Evolutionary conservation across 2,113 vertebrate species (phyloP), one percentile per base, ranked within the genome.

Genomic region (Balaeniceps rex): DNA sequence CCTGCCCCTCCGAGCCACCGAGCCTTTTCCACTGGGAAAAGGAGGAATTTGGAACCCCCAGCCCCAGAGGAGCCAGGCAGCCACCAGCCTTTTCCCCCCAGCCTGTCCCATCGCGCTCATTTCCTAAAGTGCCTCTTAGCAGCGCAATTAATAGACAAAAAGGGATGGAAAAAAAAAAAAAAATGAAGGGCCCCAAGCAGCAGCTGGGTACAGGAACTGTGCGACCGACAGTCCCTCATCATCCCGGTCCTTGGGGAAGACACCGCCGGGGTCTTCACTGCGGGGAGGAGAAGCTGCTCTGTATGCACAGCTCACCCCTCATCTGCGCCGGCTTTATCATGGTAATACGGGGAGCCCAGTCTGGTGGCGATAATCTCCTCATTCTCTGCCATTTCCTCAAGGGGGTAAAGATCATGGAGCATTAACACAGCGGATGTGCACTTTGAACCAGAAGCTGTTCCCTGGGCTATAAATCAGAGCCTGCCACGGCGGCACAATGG

Each of bases 381-480:
- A 90, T 90, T 97, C 97, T 98, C 92, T 89, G 80, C 94, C 51
- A 0, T 63, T 96, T 97, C 92, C 74, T 80, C 93, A 57, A 63
- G 70, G 92, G 97, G 96, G 82, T 94, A 97, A 97, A 97, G 97
- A 97, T 95, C 90, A 61, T 5, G 70, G 92, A 95, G 85, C 83
- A 87, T 91, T 94, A 91, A 96, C 91, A 70, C 90, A 96, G 44
- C 96, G 92, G 98, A 92, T 86, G 70, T 90, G 96, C 80, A 92
- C 97, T 96, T 60, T 94, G 97, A 97, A 93, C 97, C 97, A 95
- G 96, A 94, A 96, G 96, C 81, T 77, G 81, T 96, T 88, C 94
- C n/a, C 86, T 40, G 92, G 36, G 93, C 93, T 70, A 96, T 97
- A 87, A 96, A 96, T 92, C 90, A 89, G 95, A 8, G 75, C 85